Percentiles rank a stretch among this genome's conserved stretches.
These are phyloP conservation scores for Chiridota heheva DNA, from an alignment of 35 echinoderm and acorn worm genomes.

Conservation along the genomic window DNA sequence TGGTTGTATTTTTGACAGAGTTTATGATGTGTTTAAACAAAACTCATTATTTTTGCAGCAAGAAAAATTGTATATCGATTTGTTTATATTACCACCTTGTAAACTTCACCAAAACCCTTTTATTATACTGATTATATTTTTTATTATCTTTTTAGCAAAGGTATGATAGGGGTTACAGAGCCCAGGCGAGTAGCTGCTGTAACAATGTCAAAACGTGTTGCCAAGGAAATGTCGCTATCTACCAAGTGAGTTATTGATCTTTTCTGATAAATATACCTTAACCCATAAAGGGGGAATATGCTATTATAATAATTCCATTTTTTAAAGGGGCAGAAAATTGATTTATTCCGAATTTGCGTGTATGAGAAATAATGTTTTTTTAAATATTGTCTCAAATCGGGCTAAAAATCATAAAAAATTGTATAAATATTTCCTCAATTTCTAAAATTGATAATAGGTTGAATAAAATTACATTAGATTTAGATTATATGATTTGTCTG, in stretches of 20 bases:
- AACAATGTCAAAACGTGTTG: slow-evolving; percentile 92
- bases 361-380: too few species aligned
- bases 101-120: not conserved
- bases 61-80: not conserved
- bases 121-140: not conserved
- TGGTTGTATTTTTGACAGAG: not conserved
- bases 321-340: too few species aligned
- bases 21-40: not conserved
- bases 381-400: too few species aligned
- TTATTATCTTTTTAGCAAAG: slow-evolving; percentile 63
- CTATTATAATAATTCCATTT: not conserved
- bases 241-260: slow-evolving; percentile 52
- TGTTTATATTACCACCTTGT: not conserved
- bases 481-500: too few species aligned
- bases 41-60: not conserved
- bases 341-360: too few species aligned
- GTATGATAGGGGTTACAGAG: slow-evolving; percentile 92
- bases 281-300: not conserved
- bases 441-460: too few species aligned
- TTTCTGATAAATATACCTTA: too few species aligned
- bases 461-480: too few species aligned
- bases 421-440: too few species aligned
- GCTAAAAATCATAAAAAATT: too few species aligned
- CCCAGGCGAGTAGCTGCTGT: slow-evolving; percentile 89
- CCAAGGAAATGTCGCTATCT: slow-evolving; percentile 84